Base-by-base conservation (phyloP, 2,888 invertebrate species). In the Spialia ferax region DNA sequence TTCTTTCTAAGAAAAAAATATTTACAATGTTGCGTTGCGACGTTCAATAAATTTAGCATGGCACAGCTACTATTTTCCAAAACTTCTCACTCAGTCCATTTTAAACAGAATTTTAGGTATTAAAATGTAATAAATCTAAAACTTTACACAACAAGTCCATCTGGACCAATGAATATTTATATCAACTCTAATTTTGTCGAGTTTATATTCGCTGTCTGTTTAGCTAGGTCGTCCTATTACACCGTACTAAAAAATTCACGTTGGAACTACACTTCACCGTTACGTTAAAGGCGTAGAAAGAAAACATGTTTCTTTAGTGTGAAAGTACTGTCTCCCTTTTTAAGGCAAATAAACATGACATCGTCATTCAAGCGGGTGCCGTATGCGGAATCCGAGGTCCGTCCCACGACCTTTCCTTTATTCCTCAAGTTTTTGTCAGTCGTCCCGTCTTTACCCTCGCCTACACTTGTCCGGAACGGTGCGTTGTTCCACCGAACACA, bases 271-370 rank as follows among this genome's bases (percentile, higher is more conserved):
- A 84, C 81, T 81, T 84, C 80, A 83, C 82, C 80, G 84, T 85
- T 65, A 81, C 81, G 81, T 85, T 84, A 79, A 81, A n/a, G n/a
- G n/a, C n/a, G n/a, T n/a, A n/a, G 71, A 75, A 74, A 75, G 75
- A 69, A 70, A 72, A 76, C 70, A 69, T 71, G 74, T 72, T 57
- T 61, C 59, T 63, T 66, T 70, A 75, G 73, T 74, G 73, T 73
- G 78, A 83, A 86, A 83, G 82, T 87, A 87, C 80, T 72, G 63
- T 79, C 83, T 81, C 83, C 87, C 86, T 86, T 66, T 86, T 86
- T 83, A 85, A 88, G 85, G 85, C 86, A 90, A 91, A 92, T 91
- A 91, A 88, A 91, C 91, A 89, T 86, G 88, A 86, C 88, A 85
- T 86, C 86, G 86, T 87, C 86, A 88, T 88, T 88, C 85, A 86